Percentiles rank a stretch among this genome's conserved stretches.
Evolutionary conservation across 2,113 vertebrate species (phyloP).

Genomic region (Bos javanicus): DNA sequence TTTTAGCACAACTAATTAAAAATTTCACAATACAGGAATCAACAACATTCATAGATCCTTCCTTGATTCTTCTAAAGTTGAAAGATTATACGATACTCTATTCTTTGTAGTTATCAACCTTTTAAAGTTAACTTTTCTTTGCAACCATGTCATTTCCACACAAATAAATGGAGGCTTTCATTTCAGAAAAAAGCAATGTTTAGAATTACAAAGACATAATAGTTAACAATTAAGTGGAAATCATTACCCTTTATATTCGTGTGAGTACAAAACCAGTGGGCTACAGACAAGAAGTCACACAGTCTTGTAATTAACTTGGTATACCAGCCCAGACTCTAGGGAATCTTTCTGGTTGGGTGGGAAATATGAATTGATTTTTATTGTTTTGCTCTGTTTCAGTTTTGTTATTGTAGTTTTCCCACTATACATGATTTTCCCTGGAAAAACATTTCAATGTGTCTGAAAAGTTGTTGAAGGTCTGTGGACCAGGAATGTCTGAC

Average conservation of each 20-base stretch:
- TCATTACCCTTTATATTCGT: neutral
- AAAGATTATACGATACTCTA: neutral
- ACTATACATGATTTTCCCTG: neutral
- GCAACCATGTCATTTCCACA: neutral
- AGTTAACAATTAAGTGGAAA: neutral
- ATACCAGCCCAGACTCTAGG: neutral
- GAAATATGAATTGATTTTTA: neutral
- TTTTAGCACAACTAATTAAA: neutral
- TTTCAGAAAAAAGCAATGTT: constrained; percentile 3
- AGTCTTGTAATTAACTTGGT: neutral
- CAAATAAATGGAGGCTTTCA: neutral
- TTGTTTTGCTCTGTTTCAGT: neutral
- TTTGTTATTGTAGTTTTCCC: neutral
- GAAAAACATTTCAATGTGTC: neutral
- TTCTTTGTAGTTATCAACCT: neutral
- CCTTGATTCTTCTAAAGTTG: neutral
- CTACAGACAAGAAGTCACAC: neutral
- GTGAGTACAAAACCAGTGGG: neutral
- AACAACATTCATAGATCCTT: neutral
- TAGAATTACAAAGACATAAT: neutral
- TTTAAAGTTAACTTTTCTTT: constrained; percentile 5
- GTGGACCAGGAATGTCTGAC: neutral
- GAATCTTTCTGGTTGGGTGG: neutral
- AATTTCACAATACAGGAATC: neutral
- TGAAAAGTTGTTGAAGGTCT: neutral